Evolutionary conservation across 2,888 invertebrate genomes (phyloP).

Genomic region (Rhimphoctona megacephalus): DNA sequence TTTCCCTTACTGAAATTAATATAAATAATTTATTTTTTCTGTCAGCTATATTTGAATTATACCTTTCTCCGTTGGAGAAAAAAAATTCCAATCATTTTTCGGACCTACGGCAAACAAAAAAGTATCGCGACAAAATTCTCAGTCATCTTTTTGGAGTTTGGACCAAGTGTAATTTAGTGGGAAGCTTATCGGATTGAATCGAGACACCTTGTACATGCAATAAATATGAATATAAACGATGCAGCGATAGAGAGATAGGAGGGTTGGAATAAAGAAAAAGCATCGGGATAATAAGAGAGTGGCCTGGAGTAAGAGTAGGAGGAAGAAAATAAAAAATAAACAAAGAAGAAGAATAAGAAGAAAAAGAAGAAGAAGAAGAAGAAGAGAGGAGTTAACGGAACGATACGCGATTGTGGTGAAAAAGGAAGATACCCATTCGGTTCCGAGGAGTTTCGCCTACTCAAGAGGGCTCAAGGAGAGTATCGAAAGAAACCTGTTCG

Average conservation of each 20-base stretch:
- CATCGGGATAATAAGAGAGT: slow-evolving; percentile 62
- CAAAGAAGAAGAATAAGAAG: not conserved
- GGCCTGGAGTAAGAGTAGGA: slow-evolving; percentile 70
- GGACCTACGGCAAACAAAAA: not conserved
- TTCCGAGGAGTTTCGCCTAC: slow-evolving; percentile 80
- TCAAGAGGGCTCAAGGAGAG: slow-evolving; percentile 70
- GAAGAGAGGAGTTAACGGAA: slow-evolving; percentile 78
- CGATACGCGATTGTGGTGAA: slow-evolving; percentile 43
- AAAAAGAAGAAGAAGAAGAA: slow-evolving; percentile 66
- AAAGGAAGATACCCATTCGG: slow-evolving; percentile 42
- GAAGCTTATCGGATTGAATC: slow-evolving; percentile 9
- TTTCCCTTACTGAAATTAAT: not conserved
- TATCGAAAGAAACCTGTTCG: slow-evolving; percentile 80
- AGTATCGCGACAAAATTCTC: not conserved
- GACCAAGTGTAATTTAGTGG: not conserved
- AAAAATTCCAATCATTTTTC: not conserved
- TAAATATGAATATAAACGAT: slow-evolving; percentile 29
- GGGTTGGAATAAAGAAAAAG: slow-evolving; percentile 49
- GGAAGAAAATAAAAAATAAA: slow-evolving; percentile 66
- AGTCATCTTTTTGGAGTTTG: not conserved
- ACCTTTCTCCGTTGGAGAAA: too few species aligned
- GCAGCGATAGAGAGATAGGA: slow-evolving; percentile 35
- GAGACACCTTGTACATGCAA: slow-evolving; percentile 7
- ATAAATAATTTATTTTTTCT: not conserved
- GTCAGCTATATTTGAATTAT: not conserved